Percentiles rank a stretch among this genome's conserved stretches.
phyloP scores from a whole-genome alignment of 2,113 vertebrate species.

The Nansenia antarctica region DNA sequence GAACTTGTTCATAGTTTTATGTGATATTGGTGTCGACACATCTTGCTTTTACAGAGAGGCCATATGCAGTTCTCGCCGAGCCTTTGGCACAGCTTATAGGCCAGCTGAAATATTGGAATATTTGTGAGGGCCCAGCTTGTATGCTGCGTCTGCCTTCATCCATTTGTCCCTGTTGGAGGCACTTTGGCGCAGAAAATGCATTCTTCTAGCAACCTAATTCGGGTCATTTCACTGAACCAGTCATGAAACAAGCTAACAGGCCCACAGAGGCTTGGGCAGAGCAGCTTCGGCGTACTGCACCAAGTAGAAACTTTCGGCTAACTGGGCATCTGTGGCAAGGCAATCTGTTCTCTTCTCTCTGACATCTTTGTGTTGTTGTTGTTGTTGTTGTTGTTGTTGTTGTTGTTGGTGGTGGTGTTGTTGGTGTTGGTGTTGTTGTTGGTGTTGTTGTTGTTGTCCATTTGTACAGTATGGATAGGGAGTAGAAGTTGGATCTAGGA shows the following conservation, averaged over 20 bases:
- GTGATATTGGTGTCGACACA: constrained; percentile 38
- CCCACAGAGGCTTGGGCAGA: constrained; percentile 53
- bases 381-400: constrained; percentile 11
- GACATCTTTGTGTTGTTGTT: constrained; percentile 14
- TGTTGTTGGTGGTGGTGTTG: constrained; percentile 15
- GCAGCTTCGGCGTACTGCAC: constrained; percentile 43
- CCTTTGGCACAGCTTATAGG: constrained; percentile 51
- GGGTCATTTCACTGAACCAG: constrained; percentile 62
- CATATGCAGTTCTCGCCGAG: constrained; percentile 36
- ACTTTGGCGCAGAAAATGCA: constrained; percentile 54
- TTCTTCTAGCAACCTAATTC: constrained; percentile 61
- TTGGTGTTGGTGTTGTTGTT: constrained; percentile 5
- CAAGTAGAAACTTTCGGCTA: constrained; percentile 31
- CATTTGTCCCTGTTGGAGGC: constrained; percentile 51
- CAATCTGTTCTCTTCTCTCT: constrained; percentile 21
- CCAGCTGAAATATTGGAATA: constrained; percentile 67
- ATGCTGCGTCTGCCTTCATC: constrained; percentile 49
- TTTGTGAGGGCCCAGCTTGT: constrained; percentile 56
- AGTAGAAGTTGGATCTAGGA: not conserved
- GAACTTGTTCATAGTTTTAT: constrained; percentile 38
- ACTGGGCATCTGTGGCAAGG: constrained; percentile 40
- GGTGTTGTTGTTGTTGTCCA: not conserved
- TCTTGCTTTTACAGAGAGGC: constrained; percentile 35
- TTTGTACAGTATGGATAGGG: not conserved
- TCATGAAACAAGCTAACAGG: constrained; percentile 64